Percentiles rank a stretch among this genome's conserved stretches.
Evolutionary conservation across 1,140 invertebrate species (phyloP).

Genomic region (Phenacoccus solenopsis): DNA sequence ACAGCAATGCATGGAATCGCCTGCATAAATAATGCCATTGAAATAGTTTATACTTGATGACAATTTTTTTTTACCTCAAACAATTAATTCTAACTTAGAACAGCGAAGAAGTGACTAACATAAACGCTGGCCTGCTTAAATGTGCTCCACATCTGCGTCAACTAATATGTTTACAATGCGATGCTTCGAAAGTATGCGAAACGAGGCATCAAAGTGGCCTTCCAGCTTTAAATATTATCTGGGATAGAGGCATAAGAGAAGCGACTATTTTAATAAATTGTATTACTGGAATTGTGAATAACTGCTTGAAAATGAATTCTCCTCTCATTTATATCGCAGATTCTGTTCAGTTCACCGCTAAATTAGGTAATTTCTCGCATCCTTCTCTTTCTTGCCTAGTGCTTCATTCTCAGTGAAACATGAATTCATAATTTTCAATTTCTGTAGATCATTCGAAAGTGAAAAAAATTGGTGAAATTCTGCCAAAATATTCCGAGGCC

Average conservation of each 20-base stretch:
- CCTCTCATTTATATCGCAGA: neutral
- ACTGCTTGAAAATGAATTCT: neutral
- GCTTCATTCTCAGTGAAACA: neutral
- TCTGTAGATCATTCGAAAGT: neutral
- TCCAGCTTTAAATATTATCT: neutral
- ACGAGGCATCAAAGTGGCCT: neutral
- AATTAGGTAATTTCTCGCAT: neutral
- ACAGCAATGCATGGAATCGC: too few species aligned
- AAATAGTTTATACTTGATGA: too few species aligned
- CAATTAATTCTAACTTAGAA: too few species aligned
- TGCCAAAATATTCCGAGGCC: neutral
- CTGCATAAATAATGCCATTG: too few species aligned
- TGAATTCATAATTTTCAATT: neutral
- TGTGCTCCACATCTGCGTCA: slow-evolving; percentile 9
- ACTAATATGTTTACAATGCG: slow-evolving; percentile 19
- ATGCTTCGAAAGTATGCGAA: slow-evolving; percentile 18
- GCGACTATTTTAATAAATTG: neutral
- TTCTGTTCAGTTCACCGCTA: neutral
- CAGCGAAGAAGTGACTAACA: neutral
- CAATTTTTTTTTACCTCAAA: too few species aligned
- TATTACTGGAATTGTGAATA: neutral
- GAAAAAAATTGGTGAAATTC: neutral
- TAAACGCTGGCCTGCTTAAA: slow-evolving; percentile 1
- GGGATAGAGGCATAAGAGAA: neutral
- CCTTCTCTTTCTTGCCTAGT: neutral